These are phyloP conservation scores for Pseudorasbora parva DNA, from an alignment of 2,113 vertebrate species.

Conservation along the genomic window DNA sequence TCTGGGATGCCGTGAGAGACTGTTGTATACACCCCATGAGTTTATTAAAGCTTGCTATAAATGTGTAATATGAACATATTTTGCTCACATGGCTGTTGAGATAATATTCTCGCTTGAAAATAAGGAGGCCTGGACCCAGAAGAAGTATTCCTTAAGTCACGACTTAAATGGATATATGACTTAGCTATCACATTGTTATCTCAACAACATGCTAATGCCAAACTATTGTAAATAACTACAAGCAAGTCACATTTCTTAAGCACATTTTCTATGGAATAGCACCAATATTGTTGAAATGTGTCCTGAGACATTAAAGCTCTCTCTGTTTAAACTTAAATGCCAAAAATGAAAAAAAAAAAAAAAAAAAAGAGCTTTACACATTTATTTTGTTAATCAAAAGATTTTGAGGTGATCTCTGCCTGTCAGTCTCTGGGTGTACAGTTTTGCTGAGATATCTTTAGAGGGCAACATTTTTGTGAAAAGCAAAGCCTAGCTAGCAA, in stretches of 20 bases:
- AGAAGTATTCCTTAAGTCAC: too few species aligned
- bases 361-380: neutral
- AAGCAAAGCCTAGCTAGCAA: neutral
- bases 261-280: neutral
- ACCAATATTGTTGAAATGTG: neutral
- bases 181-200: too few species aligned
- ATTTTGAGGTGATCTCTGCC: neutral
- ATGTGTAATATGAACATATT: too few species aligned
- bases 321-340: neutral
- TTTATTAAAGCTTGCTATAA: too few species aligned
- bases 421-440: neutral
- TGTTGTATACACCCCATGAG: too few species aligned
- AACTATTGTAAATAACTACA: too few species aligned
- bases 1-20: too few species aligned
- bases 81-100: too few species aligned
- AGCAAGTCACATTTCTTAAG: neutral
- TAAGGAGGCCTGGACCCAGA: too few species aligned
- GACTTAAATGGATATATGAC: too few species aligned
- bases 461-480: neutral
- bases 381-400: neutral
- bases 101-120: too few species aligned
- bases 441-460: neutral
- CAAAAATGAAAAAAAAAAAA: neutral
- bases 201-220: neutral
- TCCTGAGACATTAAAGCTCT: neutral